A percentile compares a stretch with the other conserved stretches of the same genome.
Evolutionary conservation across 1,140 invertebrate genomes (phyloP).

Genomic region (Drosophila baimaii): DNA sequence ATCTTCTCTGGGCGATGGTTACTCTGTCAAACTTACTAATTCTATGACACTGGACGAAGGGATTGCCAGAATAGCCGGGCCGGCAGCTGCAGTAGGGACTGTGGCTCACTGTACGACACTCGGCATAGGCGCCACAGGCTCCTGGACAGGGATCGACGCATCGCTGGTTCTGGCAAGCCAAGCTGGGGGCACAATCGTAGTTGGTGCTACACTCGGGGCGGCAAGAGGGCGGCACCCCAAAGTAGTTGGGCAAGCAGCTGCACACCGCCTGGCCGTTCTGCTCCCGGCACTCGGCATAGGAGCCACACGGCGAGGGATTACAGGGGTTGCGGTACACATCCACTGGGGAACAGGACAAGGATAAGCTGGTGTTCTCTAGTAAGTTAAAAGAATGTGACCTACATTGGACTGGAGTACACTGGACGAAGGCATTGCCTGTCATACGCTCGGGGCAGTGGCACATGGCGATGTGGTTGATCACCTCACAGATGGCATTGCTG

Average conservation of each 20-base stretch:
- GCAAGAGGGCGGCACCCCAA: slow-evolving; percentile 88
- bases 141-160: slow-evolving; percentile 89
- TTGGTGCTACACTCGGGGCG: slow-evolving; percentile 88
- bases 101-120: slow-evolving; percentile 87
- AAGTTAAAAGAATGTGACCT: slow-evolving; percentile 46
- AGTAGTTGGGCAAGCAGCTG: slow-evolving; percentile 87
- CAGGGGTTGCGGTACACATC: slow-evolving; percentile 86
- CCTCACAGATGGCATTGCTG: slow-evolving; percentile 89
- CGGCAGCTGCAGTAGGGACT: slow-evolving; percentile 88
- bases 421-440: slow-evolving; percentile 91
- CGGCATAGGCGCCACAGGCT: slow-evolving; percentile 88
- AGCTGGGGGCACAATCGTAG: slow-evolving; percentile 87
- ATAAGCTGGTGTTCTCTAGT: slow-evolving; percentile 8
- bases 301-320: slow-evolving; percentile 90
- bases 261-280: slow-evolving; percentile 87
- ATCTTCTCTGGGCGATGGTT: background rate
- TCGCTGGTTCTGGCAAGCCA: slow-evolving; percentile 89
- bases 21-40: slow-evolving; percentile 86
- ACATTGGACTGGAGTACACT: slow-evolving; percentile 84
- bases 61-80: slow-evolving; percentile 86
- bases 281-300: slow-evolving; percentile 87
- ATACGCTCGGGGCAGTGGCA: slow-evolving; percentile 89
- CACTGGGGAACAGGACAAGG: slow-evolving; percentile 40
- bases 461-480: slow-evolving; percentile 91
- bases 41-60: slow-evolving; percentile 86